Percentiles rank a stretch among this genome's conserved stretches.
Evolutionary conservation across 2,888 invertebrate species (phyloP).

Genomic region (Drosophila atroscutellata): DNA sequence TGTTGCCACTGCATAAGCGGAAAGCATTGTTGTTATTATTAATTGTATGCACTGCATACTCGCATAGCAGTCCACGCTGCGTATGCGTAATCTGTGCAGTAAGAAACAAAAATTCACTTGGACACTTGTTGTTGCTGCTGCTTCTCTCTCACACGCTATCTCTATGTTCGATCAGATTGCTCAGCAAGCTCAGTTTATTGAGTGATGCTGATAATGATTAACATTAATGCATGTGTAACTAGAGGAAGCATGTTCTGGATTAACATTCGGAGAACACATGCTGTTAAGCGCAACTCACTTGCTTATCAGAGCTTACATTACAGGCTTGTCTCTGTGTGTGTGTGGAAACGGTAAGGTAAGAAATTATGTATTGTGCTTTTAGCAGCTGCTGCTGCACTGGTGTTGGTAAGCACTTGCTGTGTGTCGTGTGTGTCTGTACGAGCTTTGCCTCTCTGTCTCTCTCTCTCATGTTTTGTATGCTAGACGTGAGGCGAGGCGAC

Average conservation of each 20-base stretch:
- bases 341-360: constrained; percentile 29
- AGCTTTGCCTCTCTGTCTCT: constrained; percentile 13
- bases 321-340: not conserved
- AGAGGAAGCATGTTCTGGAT: constrained; percentile 3
- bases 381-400: constrained; percentile 15
- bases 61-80: constrained; percentile 8
- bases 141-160: not conserved
- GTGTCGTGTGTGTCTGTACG: constrained; percentile 27
- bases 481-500: constrained; percentile 29
- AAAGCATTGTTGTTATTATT: constrained; percentile 31
- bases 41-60: constrained; percentile 42
- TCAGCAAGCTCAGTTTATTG: constrained; percentile 46
- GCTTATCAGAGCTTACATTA: constrained; percentile 50
- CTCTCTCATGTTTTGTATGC: constrained; percentile 46
- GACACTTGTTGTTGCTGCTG: constrained; percentile 47
- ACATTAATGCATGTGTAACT: constrained; percentile 18
- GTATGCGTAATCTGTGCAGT: constrained; percentile 50
- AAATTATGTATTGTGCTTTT: constrained; percentile 50
- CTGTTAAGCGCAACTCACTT: constrained; percentile 36
- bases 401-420: constrained; percentile 47
- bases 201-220: constrained; percentile 48
- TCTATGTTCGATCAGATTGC: constrained; percentile 43
- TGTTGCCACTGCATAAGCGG: constrained; percentile 35
- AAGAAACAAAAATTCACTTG: constrained; percentile 39
- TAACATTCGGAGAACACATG: constrained; percentile 8